phyloP scores from a whole-genome alignment of 2,113 vertebrate genomes.

The Melanerpes aurifrons region DNA sequence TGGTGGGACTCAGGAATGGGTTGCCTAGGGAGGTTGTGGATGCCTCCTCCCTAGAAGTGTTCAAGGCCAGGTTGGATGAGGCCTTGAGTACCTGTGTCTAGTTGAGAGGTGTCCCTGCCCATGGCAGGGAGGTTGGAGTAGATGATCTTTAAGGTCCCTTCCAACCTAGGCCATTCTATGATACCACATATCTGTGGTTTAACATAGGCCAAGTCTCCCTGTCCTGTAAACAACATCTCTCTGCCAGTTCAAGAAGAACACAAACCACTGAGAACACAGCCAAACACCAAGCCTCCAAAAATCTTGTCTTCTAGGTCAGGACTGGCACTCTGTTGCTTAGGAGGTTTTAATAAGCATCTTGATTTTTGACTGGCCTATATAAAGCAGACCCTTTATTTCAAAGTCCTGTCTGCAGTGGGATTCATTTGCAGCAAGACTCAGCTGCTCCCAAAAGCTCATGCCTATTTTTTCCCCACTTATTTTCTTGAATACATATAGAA shows the following conservation, averaged over 20 bases:
- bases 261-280: background rate
- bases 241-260: background rate
- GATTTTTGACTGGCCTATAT: background rate
- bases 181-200: background rate
- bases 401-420: background rate
- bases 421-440: background rate
- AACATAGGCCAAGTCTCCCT: background rate
- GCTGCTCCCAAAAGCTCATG: background rate
- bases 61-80: no score
- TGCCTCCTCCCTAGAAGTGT: no score
- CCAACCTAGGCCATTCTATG: no score
- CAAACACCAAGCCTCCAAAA: background rate
- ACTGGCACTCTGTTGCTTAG: background rate
- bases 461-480: background rate
- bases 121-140: no score
- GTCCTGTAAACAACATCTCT: background rate
- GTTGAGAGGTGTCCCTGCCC: no score
- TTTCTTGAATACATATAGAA: background rate
- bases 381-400: background rate
- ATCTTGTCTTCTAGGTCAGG: background rate
- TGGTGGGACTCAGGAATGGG: no score
- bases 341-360: background rate
- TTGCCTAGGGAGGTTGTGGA: no score
- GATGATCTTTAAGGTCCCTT: no score
- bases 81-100: no score